Base-by-base conservation (phyloP, 2,113 vertebrate genomes). In the Gambusia holbrooki region DNA sequence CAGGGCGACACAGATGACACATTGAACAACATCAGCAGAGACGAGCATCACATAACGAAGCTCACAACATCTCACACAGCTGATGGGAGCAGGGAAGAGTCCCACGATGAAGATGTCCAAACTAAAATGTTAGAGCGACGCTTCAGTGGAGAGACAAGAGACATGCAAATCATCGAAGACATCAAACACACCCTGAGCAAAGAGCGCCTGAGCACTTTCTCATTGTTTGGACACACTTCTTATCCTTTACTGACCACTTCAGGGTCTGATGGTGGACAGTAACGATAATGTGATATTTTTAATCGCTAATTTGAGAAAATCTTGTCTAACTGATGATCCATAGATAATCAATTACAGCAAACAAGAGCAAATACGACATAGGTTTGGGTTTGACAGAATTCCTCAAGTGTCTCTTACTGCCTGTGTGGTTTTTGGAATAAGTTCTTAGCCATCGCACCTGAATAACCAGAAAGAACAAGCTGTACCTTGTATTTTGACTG, bases 181-280 rank as follows among this genome's bases (percentile, higher is more conserved):
- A 80, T 90, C 69, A 81, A 67, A 69, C 86, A 80, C 48, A 82
- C 85, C 9, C 80, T 85, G 10, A 88, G 88, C 65, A 90, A 83
- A 77, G 92, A 92, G 35, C 75, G 69, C 0, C 78, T 85, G 19
- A 89, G 88, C 80, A 64, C 79, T 1, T 89, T 90, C 77, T 87
- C 90, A 15, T 13, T 88, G 71, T 90, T 93, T 32, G 87, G 69
- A 29, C 87, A 11, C 27, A 78, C 81, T 7, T 88, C 91, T 1
- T 83, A 92, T 69, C 84, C 90, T 73, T 61, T 87, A 69, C 75
- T 92, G 77, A 76, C 82, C 0, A 68, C 84, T 27, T 71, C 85
- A 1, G 81, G 73, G 29, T 77, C 87, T 0, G 90, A 90, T 58
- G 90, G 85, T 35, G 80, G 79, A 62, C 90, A 89, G 79, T 92